A percentile compares a stretch with the other conserved stretches of the same genome.
These are phyloP conservation scores for Buphagus erythrorhynchus DNA, from an alignment of 2,797 vertebrate species.

Conservation along the genomic window DNA sequence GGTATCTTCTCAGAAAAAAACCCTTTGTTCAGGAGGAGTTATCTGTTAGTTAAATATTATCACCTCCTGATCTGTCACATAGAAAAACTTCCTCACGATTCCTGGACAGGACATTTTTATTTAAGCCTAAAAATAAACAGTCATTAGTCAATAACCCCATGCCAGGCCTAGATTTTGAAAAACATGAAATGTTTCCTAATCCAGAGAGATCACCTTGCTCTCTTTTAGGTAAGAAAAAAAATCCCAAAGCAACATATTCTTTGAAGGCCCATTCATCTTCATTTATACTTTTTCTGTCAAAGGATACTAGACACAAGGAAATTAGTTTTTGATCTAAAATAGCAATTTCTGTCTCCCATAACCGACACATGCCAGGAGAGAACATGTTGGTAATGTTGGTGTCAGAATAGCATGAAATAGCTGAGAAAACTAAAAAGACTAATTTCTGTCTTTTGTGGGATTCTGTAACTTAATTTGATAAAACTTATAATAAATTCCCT, in stretches of 20 bases:
- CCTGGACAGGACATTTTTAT: not conserved
- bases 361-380: not conserved
- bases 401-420: not conserved
- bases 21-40: not conserved
- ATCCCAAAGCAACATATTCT: not conserved
- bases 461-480: not conserved
- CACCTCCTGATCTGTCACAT: not conserved
- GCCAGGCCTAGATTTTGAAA: not conserved
- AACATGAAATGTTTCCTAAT: not conserved
- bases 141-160: not conserved
- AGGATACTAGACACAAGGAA: not conserved
- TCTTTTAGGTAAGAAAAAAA: not conserved
- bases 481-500: not conserved
- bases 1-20: not conserved
- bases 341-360: not conserved
- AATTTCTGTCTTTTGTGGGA: not conserved
- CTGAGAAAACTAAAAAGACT: not conserved
- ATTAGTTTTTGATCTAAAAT: not conserved
- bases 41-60: not conserved
- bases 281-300: not conserved
- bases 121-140: not conserved
- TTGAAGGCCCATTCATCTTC: not conserved
- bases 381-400: not conserved
- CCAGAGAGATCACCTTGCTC: not conserved
- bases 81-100: not conserved